Conservation (phyloP, 2,113 vertebrate genomes). For the Glareola pratincola region DNA sequence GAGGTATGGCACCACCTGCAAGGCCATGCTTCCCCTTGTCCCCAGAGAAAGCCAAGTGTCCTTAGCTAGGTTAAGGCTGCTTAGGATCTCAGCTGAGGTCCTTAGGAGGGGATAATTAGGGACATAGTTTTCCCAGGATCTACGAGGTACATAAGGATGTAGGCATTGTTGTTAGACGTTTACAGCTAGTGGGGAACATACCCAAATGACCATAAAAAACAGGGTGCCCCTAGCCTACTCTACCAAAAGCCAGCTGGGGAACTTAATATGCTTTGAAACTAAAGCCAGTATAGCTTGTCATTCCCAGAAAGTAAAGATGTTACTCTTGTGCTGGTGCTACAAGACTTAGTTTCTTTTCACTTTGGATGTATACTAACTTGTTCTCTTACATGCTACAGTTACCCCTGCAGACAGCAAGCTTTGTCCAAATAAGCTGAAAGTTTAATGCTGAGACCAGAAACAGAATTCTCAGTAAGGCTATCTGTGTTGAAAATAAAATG, state of each 20-base stretch:
- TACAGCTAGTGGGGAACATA: background rate
- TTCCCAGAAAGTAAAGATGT: background rate
- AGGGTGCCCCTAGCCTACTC: background rate
- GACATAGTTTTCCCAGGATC: background rate
- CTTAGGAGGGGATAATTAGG: background rate
- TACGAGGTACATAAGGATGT: background rate
- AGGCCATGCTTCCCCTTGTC: background rate
- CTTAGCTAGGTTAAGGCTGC: background rate
- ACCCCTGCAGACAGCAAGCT: background rate
- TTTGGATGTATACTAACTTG: background rate
- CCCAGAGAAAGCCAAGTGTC: background rate
- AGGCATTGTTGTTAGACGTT: background rate
- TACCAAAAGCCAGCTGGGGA: background rate
- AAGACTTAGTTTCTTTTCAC: background rate
- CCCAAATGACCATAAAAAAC: background rate
- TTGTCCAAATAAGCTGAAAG: background rate
- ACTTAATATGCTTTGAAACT: background rate
- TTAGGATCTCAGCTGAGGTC: background rate
- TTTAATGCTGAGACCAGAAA: background rate
- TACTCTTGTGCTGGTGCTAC: background rate
- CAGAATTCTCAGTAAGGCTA: background rate
- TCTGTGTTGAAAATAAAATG: background rate
- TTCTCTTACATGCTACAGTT: background rate
- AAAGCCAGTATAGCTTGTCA: background rate
- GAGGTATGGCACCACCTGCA: background rate